Evolutionary conservation across 2,113 vertebrate genomes (phyloP).

Genomic region (Microtus pennsylvanicus): DNA sequence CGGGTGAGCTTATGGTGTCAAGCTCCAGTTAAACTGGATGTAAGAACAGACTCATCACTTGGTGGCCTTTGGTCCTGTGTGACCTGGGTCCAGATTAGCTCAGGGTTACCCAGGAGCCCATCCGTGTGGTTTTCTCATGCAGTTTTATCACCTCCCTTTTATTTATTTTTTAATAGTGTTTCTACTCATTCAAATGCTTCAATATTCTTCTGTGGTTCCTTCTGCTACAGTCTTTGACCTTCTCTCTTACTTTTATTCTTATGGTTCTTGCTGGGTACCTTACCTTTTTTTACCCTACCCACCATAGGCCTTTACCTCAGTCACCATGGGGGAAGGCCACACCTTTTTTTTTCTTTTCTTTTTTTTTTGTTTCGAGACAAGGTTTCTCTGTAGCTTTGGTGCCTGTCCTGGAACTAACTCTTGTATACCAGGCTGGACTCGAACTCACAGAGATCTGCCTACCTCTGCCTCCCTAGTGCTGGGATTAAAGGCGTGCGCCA

Average conservation of each 20-base stretch:
- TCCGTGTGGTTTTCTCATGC: background rate
- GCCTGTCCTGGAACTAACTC: too few species aligned
- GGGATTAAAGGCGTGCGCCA: too few species aligned
- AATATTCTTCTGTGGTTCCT: background rate
- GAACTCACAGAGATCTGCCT: too few species aligned
- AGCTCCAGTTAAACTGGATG: background rate
- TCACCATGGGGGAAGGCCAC: background rate
- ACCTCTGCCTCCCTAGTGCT: too few species aligned
- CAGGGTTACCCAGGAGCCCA: background rate
- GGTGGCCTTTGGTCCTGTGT: background rate
- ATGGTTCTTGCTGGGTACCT: background rate
- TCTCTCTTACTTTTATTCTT: background rate
- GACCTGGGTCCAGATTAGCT: background rate
- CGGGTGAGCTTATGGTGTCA: rapidly evolving
- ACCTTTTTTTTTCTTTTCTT: background rate
- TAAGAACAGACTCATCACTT: background rate
- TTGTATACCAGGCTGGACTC: too few species aligned
- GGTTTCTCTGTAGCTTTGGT: too few species aligned
- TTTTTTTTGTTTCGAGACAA: too few species aligned
- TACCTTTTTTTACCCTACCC: background rate
- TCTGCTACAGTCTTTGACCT: too few species aligned
- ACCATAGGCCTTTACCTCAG: background rate
- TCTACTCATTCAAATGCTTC: background rate
- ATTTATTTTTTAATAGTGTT: background rate
- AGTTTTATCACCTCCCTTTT: background rate